Percentiles rank a stretch among this genome's conserved stretches.
Conservation (phyloP, 2,797 vertebrate genomes). For the Labeo calbasu region DNA sequence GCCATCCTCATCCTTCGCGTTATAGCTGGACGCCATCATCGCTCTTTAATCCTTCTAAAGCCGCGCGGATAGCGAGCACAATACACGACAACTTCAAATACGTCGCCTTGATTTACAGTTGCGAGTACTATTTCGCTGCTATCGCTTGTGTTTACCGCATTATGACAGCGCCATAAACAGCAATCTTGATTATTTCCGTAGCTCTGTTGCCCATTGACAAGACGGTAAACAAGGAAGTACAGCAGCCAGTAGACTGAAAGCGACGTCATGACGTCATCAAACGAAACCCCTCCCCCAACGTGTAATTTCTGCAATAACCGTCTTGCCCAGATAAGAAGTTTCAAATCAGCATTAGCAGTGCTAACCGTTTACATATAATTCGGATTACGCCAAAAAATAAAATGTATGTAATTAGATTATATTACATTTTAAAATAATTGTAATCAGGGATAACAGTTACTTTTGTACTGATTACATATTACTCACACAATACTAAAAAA, state of each 20-base stretch:
- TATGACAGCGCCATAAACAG: background rate
- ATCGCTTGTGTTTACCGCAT: background rate
- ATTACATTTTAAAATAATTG: background rate
- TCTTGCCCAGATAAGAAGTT: background rate
- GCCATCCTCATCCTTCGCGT: conserved; percentile 87
- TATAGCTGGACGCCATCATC: conserved; percentile 90
- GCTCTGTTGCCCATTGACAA: background rate
- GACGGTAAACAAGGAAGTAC: conserved; percentile 67
- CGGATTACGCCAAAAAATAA: background rate
- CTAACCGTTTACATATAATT: background rate
- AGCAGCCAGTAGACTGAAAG: conserved; percentile 64
- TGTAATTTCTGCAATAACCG: background rate
- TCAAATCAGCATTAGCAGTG: background rate
- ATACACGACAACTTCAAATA: background rate
- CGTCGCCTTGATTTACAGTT: background rate
- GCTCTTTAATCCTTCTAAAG: conserved; percentile 42
- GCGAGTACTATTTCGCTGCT: background rate
- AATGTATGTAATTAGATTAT: too few species aligned
- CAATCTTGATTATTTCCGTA: background rate
- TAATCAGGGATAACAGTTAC: too few species aligned
- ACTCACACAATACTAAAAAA: background rate
- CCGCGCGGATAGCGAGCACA: background rate
- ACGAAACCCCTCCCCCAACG: background rate
- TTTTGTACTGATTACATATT: background rate
- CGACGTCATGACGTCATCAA: conserved; percentile 40